A percentile compares a stretch with the other conserved stretches of the same genome.
phyloP scores from a whole-genome alignment of 2,888 invertebrate genomes.

The Auanema freiburgensis region DNA sequence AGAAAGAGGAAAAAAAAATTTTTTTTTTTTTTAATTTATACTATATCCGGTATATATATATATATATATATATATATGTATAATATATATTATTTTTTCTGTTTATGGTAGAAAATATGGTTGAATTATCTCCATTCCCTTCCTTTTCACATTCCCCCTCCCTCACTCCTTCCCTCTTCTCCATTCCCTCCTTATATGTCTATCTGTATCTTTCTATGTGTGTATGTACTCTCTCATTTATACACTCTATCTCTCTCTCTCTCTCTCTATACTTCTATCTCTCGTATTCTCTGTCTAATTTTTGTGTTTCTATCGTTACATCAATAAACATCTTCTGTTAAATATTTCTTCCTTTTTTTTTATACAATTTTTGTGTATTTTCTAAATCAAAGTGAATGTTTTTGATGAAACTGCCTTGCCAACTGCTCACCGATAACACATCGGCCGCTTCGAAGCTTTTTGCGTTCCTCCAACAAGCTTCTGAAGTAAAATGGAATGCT shows the following conservation, averaged over 20 bases:
- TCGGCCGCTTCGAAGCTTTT: conserved; percentile 17
- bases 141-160: conserved; percentile 9
- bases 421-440: conserved; percentile 43
- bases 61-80: conserved; percentile 7
- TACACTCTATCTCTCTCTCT: background rate
- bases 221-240: background rate
- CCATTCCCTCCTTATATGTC: background rate
- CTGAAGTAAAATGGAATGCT: no score
- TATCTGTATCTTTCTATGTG: background rate
- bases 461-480: no score
- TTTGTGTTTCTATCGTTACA: no score
- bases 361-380: no score
- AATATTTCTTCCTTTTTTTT: no score
- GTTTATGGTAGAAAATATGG: background rate
- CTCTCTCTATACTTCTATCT: conserved; percentile 5
- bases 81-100: conserved; percentile 17
- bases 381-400: conserved; percentile 23
- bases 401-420: conserved; percentile 28
- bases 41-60: no score
- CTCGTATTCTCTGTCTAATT: conserved; percentile 5
- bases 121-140: conserved; percentile 4
- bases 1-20: no score
- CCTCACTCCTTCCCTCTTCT: conserved; percentile 14
- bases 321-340: no score
- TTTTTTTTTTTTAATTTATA: no score